These are phyloP conservation scores for Tapera naevia DNA, from an alignment of 2,797 vertebrate genomes.

Conservation along the genomic window DNA sequence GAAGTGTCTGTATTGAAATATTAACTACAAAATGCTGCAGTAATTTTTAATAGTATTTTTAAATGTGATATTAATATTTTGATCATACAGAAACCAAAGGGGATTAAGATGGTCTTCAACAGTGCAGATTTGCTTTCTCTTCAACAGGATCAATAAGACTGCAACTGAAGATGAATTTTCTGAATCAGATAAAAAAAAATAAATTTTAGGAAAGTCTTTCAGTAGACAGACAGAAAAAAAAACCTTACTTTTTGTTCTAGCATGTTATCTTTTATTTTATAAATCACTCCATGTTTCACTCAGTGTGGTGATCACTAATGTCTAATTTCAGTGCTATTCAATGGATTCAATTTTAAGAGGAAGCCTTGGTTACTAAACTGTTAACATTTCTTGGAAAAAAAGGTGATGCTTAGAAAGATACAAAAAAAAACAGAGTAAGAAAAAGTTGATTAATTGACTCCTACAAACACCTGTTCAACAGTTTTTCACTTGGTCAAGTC, in stretches of 20 bases:
- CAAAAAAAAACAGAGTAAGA: not conserved
- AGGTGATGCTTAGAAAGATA: not conserved
- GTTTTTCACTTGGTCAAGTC: not conserved
- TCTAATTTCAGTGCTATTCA: not conserved
- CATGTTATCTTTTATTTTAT: not conserved
- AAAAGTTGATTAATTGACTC: not conserved
- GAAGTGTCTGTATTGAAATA: too few relatives aligned
- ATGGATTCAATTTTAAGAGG: not conserved
- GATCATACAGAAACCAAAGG: too few relatives aligned
- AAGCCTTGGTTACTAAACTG: not conserved
- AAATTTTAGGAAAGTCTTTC: not conserved
- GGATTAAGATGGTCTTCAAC: too few relatives aligned
- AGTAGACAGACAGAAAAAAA: not conserved
- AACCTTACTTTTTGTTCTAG: not conserved
- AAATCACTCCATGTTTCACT: not conserved
- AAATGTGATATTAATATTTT: too few relatives aligned
- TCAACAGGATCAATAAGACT: not conserved
- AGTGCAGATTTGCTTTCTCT: not conserved
- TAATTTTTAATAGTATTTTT: too few relatives aligned
- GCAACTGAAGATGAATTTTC: not conserved
- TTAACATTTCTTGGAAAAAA: not conserved
- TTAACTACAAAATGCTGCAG: too few relatives aligned
- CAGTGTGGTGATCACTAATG: accelerated
- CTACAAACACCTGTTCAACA: not conserved
- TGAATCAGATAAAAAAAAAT: not conserved